Evolutionary conservation across 2,888 invertebrate species (phyloP), one percentile per base, ranked within the genome.

Genomic region (Drosophila meridiana): DNA sequence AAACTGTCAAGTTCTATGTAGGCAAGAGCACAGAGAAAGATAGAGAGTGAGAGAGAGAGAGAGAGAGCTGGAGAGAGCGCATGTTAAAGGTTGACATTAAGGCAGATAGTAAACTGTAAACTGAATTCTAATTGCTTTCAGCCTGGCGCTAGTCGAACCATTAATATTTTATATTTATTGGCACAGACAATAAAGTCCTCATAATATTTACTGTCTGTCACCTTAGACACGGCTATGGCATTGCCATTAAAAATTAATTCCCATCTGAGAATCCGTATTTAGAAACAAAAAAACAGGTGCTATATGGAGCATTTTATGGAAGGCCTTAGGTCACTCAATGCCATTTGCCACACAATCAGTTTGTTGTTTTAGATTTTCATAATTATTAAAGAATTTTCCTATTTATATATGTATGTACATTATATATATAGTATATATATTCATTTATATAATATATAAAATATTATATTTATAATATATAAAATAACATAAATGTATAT

Each of bases 1-100:
- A 76, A 75, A 52, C 63, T 76, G 70, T 70, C 64, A 63, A 68
- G 69, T 71, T 83, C 57, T 73, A 56, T 67, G 65, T 40, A 45
- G 45, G n/a, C 26, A 4, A 14, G 20, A 38, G 26, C 14, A 2
- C 28, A 36, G 28, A 36, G 20, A 34, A 30, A 8, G 42, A 43
- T 7, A 43, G 42, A 20, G 26, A 38, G 8, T 8, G 4, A 32
- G 36, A 30, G 13, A 5, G 1, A 20, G 9, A 8, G 32, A 52
- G 20, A 26, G 45, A 13, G 57, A 30, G 30, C n/a, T n/a, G 7
- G 13, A 14, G 40, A 40, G 40, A 40, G 14, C 8, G 11, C 34
- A 13, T 26, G 75, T 61, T 45, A 77, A 77, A 68, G 78, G 60
- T 50, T 47, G 40, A 13, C 60, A 60, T 71, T 77, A 73, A 69